Percentiles rank a stretch among this genome's conserved stretches.
These are phyloP conservation scores for Bradypodion pumilum DNA, from an alignment of 2,797 vertebrate species.

Conservation along the genomic window DNA sequence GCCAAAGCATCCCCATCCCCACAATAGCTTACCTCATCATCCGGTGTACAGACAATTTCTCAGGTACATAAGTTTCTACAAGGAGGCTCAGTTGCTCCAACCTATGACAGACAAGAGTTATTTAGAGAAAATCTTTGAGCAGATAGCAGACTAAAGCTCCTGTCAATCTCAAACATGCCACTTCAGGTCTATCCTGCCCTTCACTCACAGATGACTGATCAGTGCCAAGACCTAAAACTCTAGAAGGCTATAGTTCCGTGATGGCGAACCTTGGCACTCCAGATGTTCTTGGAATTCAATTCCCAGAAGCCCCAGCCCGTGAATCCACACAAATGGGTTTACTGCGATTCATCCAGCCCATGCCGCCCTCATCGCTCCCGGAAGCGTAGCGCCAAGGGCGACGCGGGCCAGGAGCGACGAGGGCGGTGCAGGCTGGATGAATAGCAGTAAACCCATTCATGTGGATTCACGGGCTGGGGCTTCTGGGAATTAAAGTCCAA, in stretches of 20 bases:
- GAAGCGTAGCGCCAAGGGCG: too few relatives aligned
- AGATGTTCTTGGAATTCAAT: too few relatives aligned
- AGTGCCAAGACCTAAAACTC: background rate
- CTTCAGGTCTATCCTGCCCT: background rate
- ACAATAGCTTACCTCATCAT: slow-evolving; percentile 79
- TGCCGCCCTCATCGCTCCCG: too few relatives aligned
- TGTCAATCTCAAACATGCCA: background rate
- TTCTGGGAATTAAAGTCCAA: too few relatives aligned
- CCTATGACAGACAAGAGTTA: slow-evolving; percentile 63
- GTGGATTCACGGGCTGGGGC: too few relatives aligned
- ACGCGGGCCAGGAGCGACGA: too few relatives aligned
- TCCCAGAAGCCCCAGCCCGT: too few relatives aligned
- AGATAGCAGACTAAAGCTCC: background rate
- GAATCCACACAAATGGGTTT: too few relatives aligned
- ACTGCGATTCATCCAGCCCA: too few relatives aligned
- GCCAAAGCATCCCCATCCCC: background rate
- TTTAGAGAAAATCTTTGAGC: background rate
- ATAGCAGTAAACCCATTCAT: too few relatives aligned
- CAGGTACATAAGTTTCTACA: slow-evolving; percentile 82
- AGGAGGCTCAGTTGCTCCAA: slow-evolving; percentile 84
- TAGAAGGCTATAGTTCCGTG: background rate
- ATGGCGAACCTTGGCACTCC: too few relatives aligned
- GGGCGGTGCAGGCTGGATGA: too few relatives aligned
- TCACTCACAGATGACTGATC: background rate
- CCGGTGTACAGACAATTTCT: slow-evolving; percentile 81